Base-by-base conservation (phyloP, 2,113 vertebrate genomes). In the Triplophysa dalaica region DNA sequence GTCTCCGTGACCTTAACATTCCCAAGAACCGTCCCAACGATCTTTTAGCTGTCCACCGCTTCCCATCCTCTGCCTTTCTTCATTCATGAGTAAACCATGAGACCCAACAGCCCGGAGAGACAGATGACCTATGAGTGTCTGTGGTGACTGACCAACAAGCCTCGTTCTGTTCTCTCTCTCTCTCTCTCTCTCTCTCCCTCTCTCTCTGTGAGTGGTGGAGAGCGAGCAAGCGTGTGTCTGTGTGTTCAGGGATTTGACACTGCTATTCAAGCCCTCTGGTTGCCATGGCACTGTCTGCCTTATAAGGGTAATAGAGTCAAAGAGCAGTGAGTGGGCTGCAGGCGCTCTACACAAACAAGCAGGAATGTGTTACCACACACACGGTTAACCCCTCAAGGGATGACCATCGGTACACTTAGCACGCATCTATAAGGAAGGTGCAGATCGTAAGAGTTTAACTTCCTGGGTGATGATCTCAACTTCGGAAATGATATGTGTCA, bases 211-310 rank as follows among this genome's bases (percentile, higher is more conserved):
- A 43, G 75, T 72, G 64, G 56, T 61, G 58, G 79, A 73, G 82
- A 66, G 72, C 66, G 81, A 52, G 65, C 66, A 68, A 74, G 87
- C 86, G 89, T 91, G 91, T 89, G 90, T 91, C 86, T 92, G 92
- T 92, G 90, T 92, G 93, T 91, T 91, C 86, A 93, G 92, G 92
- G 93, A 94, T 94, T 94, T 94, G 93, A 94, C 93, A 94, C 92
- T 93, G 92, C 93, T 94, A 94, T 94, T 93, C 92, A 94, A 94
- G 92, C 93, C 90, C 91, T 90, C 86, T 86, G 84, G 93, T 94
- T 94, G 91, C 93, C 92, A 94, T 93, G 93, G 89, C 85, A 68
- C 90, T 74, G 85, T 78, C 87, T 92, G 88, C 93, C 93, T 93
- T 94, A 94, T 93, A 94, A 93, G 93, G 93, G 87, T 90, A 89